Base-by-base conservation (phyloP, 1,140 invertebrate genomes). In the Diachasma alloeum region DNA sequence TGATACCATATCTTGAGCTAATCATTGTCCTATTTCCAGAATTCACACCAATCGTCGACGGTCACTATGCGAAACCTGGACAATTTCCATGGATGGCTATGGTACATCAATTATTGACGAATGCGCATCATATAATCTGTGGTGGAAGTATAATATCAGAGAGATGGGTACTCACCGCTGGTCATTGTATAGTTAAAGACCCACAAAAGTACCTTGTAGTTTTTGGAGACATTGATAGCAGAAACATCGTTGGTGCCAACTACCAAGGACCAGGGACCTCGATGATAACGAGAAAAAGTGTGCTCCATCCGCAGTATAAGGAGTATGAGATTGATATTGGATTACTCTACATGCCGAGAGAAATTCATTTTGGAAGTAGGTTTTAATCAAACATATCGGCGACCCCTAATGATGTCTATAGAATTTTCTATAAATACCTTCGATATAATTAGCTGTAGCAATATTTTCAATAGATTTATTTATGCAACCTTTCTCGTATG, bases 301-400 rank as follows among this genome's bases (percentile, higher is more conserved):
- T 44, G 5, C 31, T 75, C 13, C 74, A 69, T 59, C 74, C 66
- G 4, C 66, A 48, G 22, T 76, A 76, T 46, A 24, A 10, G 37
- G 24, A 24, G 6, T 15, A 10, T n/a, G 26, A 36, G 0, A 56
- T 81, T 59, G 81, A 83, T 11, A 79, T 83, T 10, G 81, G 63
- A 10, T 36, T 82, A 1, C 8, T 83, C 0, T 76, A 79, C 31
- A 81, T 80, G 78, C 82, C 81, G 5, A 17, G 4, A 0, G 48
- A 82, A 36, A 83, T 83, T 22, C 80, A 77, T 6, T 82, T 82
- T 22, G 22, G 44, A 13, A 36, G 78, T 83, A 77, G 78, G 48
- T 24, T 17, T 22, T 72, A 11, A 66, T 67, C 31, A 59, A 42
- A 11, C n/a, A n/a, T 42, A 42, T 31, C 31, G 31, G 31, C 2